Evolutionary conservation across 2,797 vertebrate genomes (phyloP).

Genomic region (Cuculus canorus): DNA sequence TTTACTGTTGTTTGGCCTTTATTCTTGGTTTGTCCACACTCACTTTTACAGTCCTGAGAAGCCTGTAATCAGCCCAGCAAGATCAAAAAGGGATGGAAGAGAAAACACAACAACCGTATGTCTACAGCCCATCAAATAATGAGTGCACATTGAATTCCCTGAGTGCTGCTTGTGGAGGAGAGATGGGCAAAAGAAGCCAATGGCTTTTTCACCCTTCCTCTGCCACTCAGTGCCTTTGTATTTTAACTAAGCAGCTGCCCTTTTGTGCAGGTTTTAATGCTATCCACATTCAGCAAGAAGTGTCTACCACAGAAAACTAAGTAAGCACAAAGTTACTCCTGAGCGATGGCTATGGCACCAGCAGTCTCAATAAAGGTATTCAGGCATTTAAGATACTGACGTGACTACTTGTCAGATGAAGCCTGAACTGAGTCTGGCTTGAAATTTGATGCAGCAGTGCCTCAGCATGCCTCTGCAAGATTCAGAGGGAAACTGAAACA

Average conservation of each 20-base stretch:
- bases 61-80: not conserved
- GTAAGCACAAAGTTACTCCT: not conserved
- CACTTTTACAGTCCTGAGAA: not conserved
- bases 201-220: not conserved
- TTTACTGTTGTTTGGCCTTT: not conserved
- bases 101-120: not conserved
- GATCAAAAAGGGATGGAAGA: not conserved
- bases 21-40: not conserved
- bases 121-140: not conserved
- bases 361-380: not conserved
- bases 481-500: not conserved
- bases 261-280: not conserved
- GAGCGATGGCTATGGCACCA: not conserved
- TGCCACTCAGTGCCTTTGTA: not conserved
- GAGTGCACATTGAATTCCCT: accelerated
- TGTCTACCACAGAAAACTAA: not conserved
- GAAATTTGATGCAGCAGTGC: not conserved
- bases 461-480: not conserved
- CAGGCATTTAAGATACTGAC: not conserved
- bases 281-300: not conserved
- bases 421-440: not conserved
- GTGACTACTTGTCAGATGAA: not conserved
- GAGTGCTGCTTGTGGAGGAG: not conserved
- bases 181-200: not conserved
- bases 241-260: not conserved